Evolutionary conservation across 1,140 invertebrate genomes (phyloP), one percentile per base, ranked within the genome.

Genomic region (Scaptomyza graminum): DNA sequence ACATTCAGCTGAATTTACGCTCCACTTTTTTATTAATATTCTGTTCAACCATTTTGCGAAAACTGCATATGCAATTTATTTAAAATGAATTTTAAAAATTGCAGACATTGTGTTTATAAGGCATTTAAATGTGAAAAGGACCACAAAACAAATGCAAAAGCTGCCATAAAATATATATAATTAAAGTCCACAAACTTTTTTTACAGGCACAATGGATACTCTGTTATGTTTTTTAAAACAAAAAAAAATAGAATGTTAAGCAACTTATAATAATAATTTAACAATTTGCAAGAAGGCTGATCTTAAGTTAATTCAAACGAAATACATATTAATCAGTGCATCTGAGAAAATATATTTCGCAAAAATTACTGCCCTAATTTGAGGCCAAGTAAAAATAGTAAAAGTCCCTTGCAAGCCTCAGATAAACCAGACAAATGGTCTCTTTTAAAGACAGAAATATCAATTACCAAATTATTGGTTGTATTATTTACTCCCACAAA

Each of bases 121-220:
- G 57, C 68, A 74, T 77, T 77, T 51, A 77, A 77, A 70, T 70
- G 60, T 61, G 31, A 65, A 74, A 61, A 56, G 65, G 39, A 72
- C 69, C 69, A 46, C 69, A 60, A 50, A 51, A 43, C 37, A 54
- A 49, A 41, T 54, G 54, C 68, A 57, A 65, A 54, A 60, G 49
- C 34, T 37, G 37, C 34, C 37, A 44, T 50, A 65, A 56, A 74
- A 62, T 56, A 69, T 34, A 50, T 55, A 47, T 61, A 46, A 50
- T 64, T 34, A 46, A 50, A 51, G 12, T 44, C 13, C 25, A 12
- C 6, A 25, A 16, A 39, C 18, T 13, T 54, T 11, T 18, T 18
- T 31, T 7, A 25, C 44, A 9, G 11, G n/a, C n/a, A 60, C 25
- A 18, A 22, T n/a, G 11, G 2, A 59, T 47, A 37, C 57, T 22